Base-by-base conservation (phyloP, 2,797 vertebrate genomes). In the Ceryle rudis region DNA sequence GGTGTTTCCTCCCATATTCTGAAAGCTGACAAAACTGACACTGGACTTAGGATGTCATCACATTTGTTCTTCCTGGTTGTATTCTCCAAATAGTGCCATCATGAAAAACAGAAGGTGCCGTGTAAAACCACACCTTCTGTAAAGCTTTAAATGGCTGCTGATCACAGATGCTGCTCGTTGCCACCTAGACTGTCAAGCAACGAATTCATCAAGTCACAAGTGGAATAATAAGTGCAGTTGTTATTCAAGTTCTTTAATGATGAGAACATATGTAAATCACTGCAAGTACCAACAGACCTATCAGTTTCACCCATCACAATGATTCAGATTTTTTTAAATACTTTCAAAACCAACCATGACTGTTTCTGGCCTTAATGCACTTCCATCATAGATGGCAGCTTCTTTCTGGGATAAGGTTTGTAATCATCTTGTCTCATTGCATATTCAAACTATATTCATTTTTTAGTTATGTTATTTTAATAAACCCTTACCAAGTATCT, bases 181-280 rank as follows among this genome's bases (percentile, higher is more conserved):
- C 81, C 35, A 39, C 7, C 17, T 35, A 44, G 37, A 15, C 21
- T 69, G 46, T 65, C 71, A 70, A 62, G 26, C 19, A 60, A 16
- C 54, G 42, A 77, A 66, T 58, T 77, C 61, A 51, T 21, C 11
- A 55, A 39, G 23, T 62, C 62, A 80, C 55, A 58, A 66, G 21
- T 60, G 20, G 49, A 72, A 49, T 23, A 23, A 12, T 28, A 10
- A 20, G 6, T 70, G 29, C 52, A 66, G 52, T 62, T 0, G 0
- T 88, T 77, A 28, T 35, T 80, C 39, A 51, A 51, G 64, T 66
- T 70, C 51, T 77, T 75, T 47, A 70, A 54, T 62, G 26, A n/a
- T 51, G 44, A 44, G 28, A 47, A 46, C 1, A 0, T n/a, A 5
- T 3, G 23, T 42, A 65, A 65, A 46, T 37, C 42, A 42, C 58